Base-by-base conservation (phyloP, 2,113 vertebrate species). In the Arvicanthis niloticus region DNA sequence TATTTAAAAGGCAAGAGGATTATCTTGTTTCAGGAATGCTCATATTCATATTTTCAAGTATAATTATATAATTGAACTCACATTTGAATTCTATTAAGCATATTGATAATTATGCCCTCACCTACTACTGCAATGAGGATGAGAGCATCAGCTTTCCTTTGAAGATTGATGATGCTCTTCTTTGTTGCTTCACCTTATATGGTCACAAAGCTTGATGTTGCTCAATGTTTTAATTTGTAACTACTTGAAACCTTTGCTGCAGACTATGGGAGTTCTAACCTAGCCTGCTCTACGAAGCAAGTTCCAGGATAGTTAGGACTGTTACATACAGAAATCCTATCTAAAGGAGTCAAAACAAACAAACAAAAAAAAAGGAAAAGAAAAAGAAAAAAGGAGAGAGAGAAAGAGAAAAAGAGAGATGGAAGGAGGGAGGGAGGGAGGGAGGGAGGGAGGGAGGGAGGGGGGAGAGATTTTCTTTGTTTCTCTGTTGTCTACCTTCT, bases 51-150 rank as follows among this genome's bases (percentile, higher is more conserved):
- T 7, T 85, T 16, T 91, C 40, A 70, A 91, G 85, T 65, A 81
- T 58, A 91, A 88, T 97, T 96, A 88, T 51, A 75, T 88, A 95
- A 91, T 67, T 68, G 81, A 58, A 86, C 88, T n/a, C 9, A 70
- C 22, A 56, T 88, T 19, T 40, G 40, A 96, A 65, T 92, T 75
- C 42, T 88, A 22, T 34, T 94, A 92, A 90, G 7, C 19, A 81
- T 68, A 78, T 45, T 62, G 70, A 92, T 82, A 88, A 89, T 22
- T 77, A 37, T 77, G 2, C 72, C 31, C 17, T 72, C 58, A 75
- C 65, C 58, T 76, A 3, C 85, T 51, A 88, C 42, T 5, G 0
- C 51, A 21, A 5, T 8, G 29, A 88, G 56, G 17, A 56, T 34
- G 24, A 85, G 40, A 94, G 53, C 21, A 94, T 3, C 2, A 91